Evolutionary conservation across 2,888 invertebrate species (phyloP).

Genomic region (Perizoma affinitatum): DNA sequence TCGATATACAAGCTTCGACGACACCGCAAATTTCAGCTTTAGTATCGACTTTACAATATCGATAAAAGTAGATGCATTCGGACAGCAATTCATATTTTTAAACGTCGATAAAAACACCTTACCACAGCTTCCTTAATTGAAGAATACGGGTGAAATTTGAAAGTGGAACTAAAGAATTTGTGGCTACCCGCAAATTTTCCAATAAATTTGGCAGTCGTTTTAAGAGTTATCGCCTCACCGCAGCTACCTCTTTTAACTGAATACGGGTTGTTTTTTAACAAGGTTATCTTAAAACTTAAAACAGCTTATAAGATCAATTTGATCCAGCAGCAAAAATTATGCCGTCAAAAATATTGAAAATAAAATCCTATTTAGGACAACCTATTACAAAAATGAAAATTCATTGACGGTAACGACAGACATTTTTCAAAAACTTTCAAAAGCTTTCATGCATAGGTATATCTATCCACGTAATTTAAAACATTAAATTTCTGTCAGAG

Average conservation of each 20-base stretch:
- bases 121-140: slow-evolving; percentile 67
- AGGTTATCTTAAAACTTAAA: background rate
- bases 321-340: too few species aligned
- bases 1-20: slow-evolving; percentile 44
- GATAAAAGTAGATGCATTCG: slow-evolving; percentile 21
- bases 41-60: slow-evolving; percentile 31
- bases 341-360: too few species aligned
- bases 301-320: too few species aligned
- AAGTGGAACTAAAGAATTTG: slow-evolving; percentile 30
- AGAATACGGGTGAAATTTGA: slow-evolving; percentile 62
- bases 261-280: slow-evolving; percentile 31
- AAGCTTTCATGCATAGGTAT: background rate
- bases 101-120: slow-evolving; percentile 21
- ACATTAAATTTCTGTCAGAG: background rate
- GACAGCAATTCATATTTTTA: slow-evolving; percentile 11
- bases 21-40: slow-evolving; percentile 38
- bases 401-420: slow-evolving; percentile 2
- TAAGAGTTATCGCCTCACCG: slow-evolving; percentile 11
- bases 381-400: slow-evolving; percentile 2
- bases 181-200: slow-evolving; percentile 45
- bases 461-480: slow-evolving; percentile 4
- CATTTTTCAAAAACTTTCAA: slow-evolving; percentile 17
- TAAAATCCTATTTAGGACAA: background rate
- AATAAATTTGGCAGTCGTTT: slow-evolving; percentile 22
- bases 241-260: slow-evolving; percentile 34